Evolutionary conservation across 2,888 invertebrate species (phyloP).

Genomic region (Drosophila picticornis): DNA sequence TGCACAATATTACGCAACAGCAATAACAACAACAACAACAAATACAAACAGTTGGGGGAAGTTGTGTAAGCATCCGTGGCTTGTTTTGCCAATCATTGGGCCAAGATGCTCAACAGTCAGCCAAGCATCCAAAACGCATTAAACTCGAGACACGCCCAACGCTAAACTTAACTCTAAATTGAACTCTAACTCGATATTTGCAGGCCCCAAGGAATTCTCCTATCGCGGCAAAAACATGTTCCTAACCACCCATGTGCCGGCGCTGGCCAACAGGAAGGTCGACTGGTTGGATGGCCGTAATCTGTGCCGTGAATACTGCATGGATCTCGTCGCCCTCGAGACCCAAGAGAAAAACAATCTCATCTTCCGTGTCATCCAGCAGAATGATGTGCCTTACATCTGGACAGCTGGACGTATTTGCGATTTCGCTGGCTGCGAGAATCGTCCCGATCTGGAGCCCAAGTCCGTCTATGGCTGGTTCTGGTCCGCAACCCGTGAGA

Average conservation of each 20-base stretch:
- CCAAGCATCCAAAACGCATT: slow-evolving; percentile 15
- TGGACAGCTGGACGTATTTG: slow-evolving; percentile 97
- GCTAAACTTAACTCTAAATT: slow-evolving; percentile 17
- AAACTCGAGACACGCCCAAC: slow-evolving; percentile 30
- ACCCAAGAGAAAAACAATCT: slow-evolving; percentile 96
- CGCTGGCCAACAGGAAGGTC: slow-evolving; percentile 91
- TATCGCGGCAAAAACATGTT: slow-evolving; percentile 95
- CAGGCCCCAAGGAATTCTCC: slow-evolving; percentile 96
- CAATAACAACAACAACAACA: slow-evolving; percentile 1
- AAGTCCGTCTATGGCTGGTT: slow-evolving; percentile 95
- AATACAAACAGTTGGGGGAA: slow-evolving; percentile 49
- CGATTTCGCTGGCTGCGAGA: slow-evolving; percentile 97
- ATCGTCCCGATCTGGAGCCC: slow-evolving; percentile 93
- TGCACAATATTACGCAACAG: slow-evolving; percentile 57
- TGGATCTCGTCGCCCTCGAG: slow-evolving; percentile 96
- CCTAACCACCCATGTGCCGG: slow-evolving; percentile 93
- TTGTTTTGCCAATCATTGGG: slow-evolving; percentile 61
- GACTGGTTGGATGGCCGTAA: slow-evolving; percentile 97
- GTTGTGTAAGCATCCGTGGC: slow-evolving; percentile 76
- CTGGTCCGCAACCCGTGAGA: slow-evolving; percentile 96
- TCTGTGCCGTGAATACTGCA: slow-evolving; percentile 96
- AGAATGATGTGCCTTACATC: slow-evolving; percentile 95
- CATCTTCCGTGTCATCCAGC: slow-evolving; percentile 94
- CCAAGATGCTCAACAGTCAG: slow-evolving; percentile 22
- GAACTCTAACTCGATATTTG: slow-evolving; percentile 31